Conservation (phyloP, 2,888 invertebrate species). For the Sympetrum striolatum region DNA sequence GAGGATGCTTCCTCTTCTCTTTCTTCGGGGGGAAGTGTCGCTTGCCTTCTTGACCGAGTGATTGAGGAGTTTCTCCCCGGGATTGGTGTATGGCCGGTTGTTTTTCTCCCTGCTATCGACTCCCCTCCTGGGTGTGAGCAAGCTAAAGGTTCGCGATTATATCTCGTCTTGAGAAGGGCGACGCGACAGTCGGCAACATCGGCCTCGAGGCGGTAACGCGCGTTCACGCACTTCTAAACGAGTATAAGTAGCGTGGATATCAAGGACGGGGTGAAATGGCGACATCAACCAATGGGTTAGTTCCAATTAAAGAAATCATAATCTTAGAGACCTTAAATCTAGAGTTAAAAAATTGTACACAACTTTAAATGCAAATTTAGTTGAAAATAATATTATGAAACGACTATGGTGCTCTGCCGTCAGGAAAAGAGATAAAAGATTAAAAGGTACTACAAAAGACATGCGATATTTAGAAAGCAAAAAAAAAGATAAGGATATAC, state of each 20-base stretch:
- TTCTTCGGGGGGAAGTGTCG: not conserved
- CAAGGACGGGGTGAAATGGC: not conserved
- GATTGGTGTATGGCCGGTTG: not conserved
- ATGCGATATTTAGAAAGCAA: no score
- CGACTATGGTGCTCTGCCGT: no score
- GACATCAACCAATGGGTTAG: no score
- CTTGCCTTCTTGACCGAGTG: not conserved
- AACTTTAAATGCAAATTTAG: no score
- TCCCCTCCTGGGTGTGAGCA: not conserved
- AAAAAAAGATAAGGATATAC: no score
- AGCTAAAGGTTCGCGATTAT: not conserved
- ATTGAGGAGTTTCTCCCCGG: constrained; percentile 5
- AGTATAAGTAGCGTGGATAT: not conserved
- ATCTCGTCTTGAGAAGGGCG: constrained; percentile 9
- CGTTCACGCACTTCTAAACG: not conserved
- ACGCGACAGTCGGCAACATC: constrained; percentile 7
- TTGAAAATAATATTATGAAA: no score
- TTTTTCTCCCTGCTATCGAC: not conserved
- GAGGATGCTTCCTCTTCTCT: not conserved
- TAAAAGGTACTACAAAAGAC: no score
- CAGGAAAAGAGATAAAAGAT: no score
- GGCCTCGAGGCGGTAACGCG: not conserved
- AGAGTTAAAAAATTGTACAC: no score
- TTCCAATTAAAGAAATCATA: no score
- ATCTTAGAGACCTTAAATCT: no score